Base-by-base conservation (phyloP, 1,140 invertebrate genomes). In the Drosophila mayri region DNA sequence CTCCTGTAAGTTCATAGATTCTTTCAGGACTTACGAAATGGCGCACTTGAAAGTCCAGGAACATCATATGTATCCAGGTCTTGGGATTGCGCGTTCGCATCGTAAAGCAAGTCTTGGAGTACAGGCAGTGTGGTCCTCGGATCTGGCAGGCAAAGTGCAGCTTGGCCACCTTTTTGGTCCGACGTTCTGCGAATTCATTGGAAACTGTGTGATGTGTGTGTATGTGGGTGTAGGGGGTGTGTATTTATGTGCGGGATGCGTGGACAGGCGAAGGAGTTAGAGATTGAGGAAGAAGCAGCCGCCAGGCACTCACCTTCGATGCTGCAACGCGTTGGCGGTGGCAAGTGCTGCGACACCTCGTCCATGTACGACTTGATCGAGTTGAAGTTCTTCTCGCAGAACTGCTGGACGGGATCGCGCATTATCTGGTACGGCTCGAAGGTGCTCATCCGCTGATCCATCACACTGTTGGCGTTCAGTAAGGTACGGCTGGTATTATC, bases 11-110 rank as follows among this genome's bases (percentile, higher is more conserved):
- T 1, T 1, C 9, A 3, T 14, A 25, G 1, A 8, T n/a, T 28
- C 30, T 7, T 10, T 0, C 7, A 25, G 18, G 9, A 92, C 90
- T 92, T 47, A 92, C 92, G 74, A 92, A 92, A 66, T 79, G 75
- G 12, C 86, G 81, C 93, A 96, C 95, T 94, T 97, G 96, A 78
- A 98, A 94, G 67, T 97, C 97, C 41, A 99, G 94, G 93, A 99
- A 98, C 97, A 99, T 99, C 18, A 99, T 94, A 94, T 99, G 98
- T 71, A 99, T 97, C 98, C 98, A 99, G 55, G 97, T 95, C 76
- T 97, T 95, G 12, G 98, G 96, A 93, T 97, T 95, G 75, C 97
- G 95, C 44, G 98, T 98, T 85, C 97, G 95, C 94, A 98, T 95
- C 3, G 95, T 96, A 93, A 98, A 99, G 88, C 96, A 95, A 47